A percentile compares a stretch with the other conserved stretches of the same genome.
These are phyloP conservation scores for Opisthograptis luteolata DNA, from an alignment of 2,888 invertebrate species.

Conservation along the genomic window DNA sequence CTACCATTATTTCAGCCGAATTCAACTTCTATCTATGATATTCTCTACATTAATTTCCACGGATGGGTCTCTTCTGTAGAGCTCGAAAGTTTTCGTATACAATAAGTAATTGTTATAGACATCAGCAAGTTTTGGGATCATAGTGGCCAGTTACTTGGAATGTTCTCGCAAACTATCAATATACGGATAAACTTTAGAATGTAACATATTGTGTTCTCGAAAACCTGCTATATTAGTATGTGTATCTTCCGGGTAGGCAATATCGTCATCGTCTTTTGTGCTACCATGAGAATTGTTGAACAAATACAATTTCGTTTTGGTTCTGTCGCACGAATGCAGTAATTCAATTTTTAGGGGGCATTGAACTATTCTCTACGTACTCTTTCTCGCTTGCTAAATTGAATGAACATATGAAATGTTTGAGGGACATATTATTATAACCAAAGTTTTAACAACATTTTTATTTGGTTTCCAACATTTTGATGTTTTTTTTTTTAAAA, in stretches of 20 bases:
- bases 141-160: neutral
- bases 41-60: neutral
- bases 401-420: no score
- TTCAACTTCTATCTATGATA: no score
- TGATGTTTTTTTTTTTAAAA: no score
- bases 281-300: slow-evolving; percentile 15
- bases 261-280: slow-evolving; percentile 17
- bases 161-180: neutral
- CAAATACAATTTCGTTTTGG: slow-evolving; percentile 25
- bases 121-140: slow-evolving; percentile 6
- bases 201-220: slow-evolving; percentile 2
- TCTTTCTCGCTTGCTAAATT: no score
- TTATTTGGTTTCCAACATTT: no score
- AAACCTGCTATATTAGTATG: neutral
- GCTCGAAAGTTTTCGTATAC: slow-evolving; percentile 5
- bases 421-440: no score
- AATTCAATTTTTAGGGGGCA: slow-evolving; percentile 23
- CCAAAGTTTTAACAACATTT: no score
- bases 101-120: slow-evolving; percentile 10
- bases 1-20: no score
- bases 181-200: slow-evolving; percentile 4
- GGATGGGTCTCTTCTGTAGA: neutral
- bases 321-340: slow-evolving; percentile 9
- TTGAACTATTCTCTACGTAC: slow-evolving; percentile 12
- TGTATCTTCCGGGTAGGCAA: slow-evolving; percentile 5